Conservation (phyloP, 2,888 invertebrate species). For the Morinoia aosen region DNA sequence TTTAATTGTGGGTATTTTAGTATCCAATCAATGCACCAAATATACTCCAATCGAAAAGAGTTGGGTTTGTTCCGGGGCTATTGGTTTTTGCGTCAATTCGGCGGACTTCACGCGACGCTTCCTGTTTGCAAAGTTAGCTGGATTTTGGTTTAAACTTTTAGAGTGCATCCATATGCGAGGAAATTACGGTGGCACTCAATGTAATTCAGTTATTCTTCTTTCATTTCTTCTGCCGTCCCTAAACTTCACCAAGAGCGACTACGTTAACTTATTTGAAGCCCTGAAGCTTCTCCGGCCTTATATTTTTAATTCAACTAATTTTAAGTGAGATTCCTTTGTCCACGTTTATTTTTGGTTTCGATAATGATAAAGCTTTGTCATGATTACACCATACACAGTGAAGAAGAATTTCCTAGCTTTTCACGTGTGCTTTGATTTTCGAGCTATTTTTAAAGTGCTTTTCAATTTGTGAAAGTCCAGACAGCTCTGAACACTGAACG, state of each 20-base stretch:
- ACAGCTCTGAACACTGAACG: neutral
- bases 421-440: neutral
- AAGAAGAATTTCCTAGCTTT: neutral
- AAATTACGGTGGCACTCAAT: neutral
- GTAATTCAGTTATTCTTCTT: neutral
- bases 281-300: neutral
- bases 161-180: neutral
- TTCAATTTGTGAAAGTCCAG: neutral
- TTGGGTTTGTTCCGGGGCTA: too few relatives aligned
- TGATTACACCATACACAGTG: neutral
- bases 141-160: neutral
- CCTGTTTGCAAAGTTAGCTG: neutral
- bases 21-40: too few relatives aligned
- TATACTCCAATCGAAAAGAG: too few relatives aligned
- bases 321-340: neutral
- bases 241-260: neutral
- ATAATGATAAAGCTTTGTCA: neutral
- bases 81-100: too few relatives aligned
- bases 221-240: neutral
- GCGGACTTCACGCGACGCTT: neutral
- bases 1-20: too few relatives aligned
- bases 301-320: neutral
- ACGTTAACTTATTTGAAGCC: neutral
- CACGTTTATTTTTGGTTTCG: neutral
- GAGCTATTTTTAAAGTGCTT: neutral